A percentile compares a stretch with the other conserved stretches of the same genome.
Evolutionary conservation across 2,888 invertebrate genomes (phyloP).

Genomic region (Steinernema carpocapsae): DNA sequence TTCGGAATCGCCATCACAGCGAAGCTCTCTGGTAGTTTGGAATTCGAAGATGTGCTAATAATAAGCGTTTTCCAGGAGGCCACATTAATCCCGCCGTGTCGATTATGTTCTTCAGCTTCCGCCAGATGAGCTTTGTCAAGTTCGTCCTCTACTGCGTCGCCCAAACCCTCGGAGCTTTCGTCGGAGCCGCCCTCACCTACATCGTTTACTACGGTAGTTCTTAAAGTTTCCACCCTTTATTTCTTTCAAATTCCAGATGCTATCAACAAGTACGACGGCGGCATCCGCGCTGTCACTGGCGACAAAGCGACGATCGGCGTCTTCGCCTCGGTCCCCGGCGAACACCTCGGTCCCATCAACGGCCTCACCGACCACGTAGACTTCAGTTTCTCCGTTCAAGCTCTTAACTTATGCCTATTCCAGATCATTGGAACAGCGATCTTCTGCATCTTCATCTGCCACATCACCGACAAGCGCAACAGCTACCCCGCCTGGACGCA

Average conservation of each 20-base stretch:
- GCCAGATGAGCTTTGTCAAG: conserved; percentile 68
- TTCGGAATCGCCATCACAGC: conserved; percentile 71
- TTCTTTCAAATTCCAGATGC: conserved; percentile 54
- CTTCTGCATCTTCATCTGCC: conserved; percentile 67
- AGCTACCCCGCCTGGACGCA: conserved; percentile 52
- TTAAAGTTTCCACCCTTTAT: not conserved
- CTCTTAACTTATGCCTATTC: conserved; percentile 35
- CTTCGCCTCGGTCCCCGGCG: conserved; percentile 73
- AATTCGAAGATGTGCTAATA: not conserved
- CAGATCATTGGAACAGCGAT: conserved; percentile 67
- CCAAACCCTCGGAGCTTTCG: conserved; percentile 73
- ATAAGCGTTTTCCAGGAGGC: conserved; percentile 69
- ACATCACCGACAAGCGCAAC: conserved; percentile 66
- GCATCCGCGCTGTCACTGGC: conserved; percentile 65
- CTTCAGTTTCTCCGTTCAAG: not conserved
- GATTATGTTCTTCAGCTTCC: conserved; percentile 70
- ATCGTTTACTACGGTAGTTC: conserved; percentile 71
- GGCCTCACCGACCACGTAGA: conserved; percentile 73
- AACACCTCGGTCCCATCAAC: conserved; percentile 70
- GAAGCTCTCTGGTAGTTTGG: conserved; percentile 69
- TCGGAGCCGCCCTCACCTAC: conserved; percentile 72
- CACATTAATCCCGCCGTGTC: conserved; percentile 73
- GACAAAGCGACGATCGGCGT: conserved; percentile 73
- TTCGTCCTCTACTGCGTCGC: conserved; percentile 71
- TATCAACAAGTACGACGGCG: conserved; percentile 70